Evolutionary conservation across 2,888 invertebrate species (phyloP).

Genomic region (Odontomyia ornata): DNA sequence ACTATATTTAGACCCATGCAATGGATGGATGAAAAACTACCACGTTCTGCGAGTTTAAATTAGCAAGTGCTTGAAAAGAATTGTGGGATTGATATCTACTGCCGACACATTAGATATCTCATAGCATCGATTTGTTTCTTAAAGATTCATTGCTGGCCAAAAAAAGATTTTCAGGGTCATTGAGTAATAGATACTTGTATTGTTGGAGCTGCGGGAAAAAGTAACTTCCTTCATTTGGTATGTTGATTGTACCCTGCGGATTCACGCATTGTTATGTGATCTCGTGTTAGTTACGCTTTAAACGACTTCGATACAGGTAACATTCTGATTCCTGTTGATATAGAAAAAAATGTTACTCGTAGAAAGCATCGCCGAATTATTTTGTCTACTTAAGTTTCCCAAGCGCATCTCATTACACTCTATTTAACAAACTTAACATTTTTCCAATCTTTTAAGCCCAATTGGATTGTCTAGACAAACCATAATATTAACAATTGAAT

Average conservation of each 20-base stretch:
- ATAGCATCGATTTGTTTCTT: neutral
- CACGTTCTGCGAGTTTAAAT: neutral
- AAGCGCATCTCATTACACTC: too few relatives aligned
- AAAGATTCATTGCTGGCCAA: neutral
- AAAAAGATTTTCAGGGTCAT: constrained; percentile 11
- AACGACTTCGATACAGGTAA: too few relatives aligned
- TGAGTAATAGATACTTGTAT: neutral
- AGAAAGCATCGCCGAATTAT: too few relatives aligned
- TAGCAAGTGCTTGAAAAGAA: neutral
- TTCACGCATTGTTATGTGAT: too few relatives aligned
- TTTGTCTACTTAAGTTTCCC: too few relatives aligned
- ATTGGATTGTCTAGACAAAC: neutral
- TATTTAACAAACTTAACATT: too few relatives aligned
- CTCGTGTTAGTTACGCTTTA: too few relatives aligned
- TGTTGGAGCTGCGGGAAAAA: neutral
- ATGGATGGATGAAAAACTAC: neutral
- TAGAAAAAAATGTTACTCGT: too few relatives aligned
- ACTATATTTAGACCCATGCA: neutral
- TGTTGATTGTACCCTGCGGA: neutral
- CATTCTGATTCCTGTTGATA: too few relatives aligned
- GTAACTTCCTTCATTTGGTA: neutral
- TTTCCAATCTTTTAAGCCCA: neutral
- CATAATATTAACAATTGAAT: too few relatives aligned
- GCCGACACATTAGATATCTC: neutral
- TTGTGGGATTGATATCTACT: constrained; percentile 8